Conservation (phyloP, 2,888 invertebrate genomes). For the Urechis unicinctus region DNA sequence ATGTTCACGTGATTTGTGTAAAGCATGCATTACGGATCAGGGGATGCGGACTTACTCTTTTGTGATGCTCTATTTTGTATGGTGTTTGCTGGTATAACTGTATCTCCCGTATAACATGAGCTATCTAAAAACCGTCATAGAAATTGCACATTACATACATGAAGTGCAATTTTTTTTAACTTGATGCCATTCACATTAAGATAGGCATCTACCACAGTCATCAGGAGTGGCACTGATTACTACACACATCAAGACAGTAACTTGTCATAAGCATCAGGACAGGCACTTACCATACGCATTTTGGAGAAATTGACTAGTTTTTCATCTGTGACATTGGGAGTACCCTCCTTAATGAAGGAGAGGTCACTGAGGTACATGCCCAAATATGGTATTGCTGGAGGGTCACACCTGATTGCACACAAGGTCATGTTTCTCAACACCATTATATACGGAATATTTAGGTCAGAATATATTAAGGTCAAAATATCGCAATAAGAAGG, state of each 20-base stretch:
- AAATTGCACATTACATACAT: neutral
- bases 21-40: too few species aligned
- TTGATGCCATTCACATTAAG: neutral
- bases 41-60: slow-evolving; percentile 56
- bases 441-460: too few species aligned
- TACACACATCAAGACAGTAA: too few species aligned
- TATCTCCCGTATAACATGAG: slow-evolving; percentile 86
- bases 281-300: slow-evolving; percentile 76
- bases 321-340: slow-evolving; percentile 82
- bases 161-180: too few species aligned
- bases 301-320: slow-evolving; percentile 85
- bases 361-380: slow-evolving; percentile 86
- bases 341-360: slow-evolving; percentile 88
- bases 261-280: neutral
- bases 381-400: slow-evolving; percentile 51
- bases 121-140: slow-evolving; percentile 61
- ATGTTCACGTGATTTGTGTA: too few species aligned
- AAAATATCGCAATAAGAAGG: too few species aligned
- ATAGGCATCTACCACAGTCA: neutral
- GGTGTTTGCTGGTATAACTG: slow-evolving; percentile 85
- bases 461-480: too few species aligned
- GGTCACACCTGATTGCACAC: slow-evolving; percentile 62
- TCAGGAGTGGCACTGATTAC: too few species aligned
- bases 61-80: slow-evolving; percentile 80
- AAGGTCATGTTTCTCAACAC: too few species aligned